Evolutionary conservation across 2,888 invertebrate genomes (phyloP).

Genomic region (Calliscelio sp.): DNA sequence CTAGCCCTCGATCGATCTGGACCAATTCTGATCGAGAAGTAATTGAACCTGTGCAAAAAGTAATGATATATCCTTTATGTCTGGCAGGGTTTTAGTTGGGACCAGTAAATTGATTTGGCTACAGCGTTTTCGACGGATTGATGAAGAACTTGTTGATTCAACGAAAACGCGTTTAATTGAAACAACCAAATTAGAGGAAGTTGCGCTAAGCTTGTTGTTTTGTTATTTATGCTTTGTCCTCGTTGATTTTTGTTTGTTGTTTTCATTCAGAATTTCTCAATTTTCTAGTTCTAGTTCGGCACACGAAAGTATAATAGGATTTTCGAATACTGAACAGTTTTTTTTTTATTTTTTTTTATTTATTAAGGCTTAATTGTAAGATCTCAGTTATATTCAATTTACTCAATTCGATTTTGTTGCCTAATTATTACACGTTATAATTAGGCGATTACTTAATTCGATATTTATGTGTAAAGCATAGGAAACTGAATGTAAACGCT

Average conservation of each 20-base stretch:
- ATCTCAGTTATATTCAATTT: too few relatives aligned
- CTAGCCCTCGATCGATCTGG: constrained; percentile 25
- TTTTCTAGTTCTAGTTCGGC: too few relatives aligned
- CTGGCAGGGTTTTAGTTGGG: background rate
- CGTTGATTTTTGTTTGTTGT: background rate
- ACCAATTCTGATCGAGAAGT: constrained; percentile 8
- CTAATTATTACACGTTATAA: too few relatives aligned
- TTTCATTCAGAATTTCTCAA: too few relatives aligned
- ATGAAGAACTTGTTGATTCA: constrained; percentile 32
- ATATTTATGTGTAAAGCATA: too few relatives aligned
- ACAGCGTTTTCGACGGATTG: background rate
- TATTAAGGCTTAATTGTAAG: too few relatives aligned
- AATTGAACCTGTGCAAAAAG: constrained; percentile 28
- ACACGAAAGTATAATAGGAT: too few relatives aligned
- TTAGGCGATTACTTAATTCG: too few relatives aligned
- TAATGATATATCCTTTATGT: constrained; percentile 4
- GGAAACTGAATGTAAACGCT: too few relatives aligned
- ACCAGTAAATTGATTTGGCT: constrained; percentile 22
- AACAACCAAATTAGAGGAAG: background rate
- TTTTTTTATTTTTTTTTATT: too few relatives aligned
- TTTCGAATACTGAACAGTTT: too few relatives aligned
- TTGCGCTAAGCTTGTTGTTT: background rate
- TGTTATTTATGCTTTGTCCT: background rate
- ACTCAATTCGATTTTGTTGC: too few relatives aligned
- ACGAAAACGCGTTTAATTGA: constrained; percentile 1